Evolutionary conservation across 2,113 vertebrate genomes (phyloP), one percentile per base, ranked within the genome.

Genomic region (Fregetta grallaria): DNA sequence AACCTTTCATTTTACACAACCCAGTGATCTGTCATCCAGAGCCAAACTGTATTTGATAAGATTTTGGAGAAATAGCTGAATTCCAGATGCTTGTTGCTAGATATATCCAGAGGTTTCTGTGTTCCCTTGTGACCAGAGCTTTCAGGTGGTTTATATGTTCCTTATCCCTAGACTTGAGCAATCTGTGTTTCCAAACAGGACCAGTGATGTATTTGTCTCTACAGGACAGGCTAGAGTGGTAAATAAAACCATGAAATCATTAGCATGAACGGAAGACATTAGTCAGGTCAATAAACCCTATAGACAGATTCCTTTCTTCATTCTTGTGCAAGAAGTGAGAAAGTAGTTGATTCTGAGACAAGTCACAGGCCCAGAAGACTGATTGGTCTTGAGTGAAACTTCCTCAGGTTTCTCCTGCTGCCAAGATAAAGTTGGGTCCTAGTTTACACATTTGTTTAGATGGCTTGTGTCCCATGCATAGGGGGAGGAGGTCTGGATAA

Each of bases 261-360:
- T 63, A 91, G 56, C 68, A 56, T 6, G 21, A 73, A 38, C 2
- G 18, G 61, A 95, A 94, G 74, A 8, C 91, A 38, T 73, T 87
- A 78, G 88, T 95, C 78, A 85, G 78, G 62, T 91, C 56, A 65
- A 10, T 89, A 94, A 94, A 90, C 53, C 40, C 36, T 66, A 32
- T 61, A 49, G 86, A 88, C 53, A 76, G 80, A 92, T 95, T 95
- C 62, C 83, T 91, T 94, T 76, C 83, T 95, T 45, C 53, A 15
- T 95, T 82, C 80, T 89, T 85, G 42, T 66, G 70, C 53, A 47
- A 78, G 61, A 84, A 95, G 66, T 30, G 74, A 87, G 40, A 74
- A 86, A 40, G 19, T 40, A 84, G 88, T 47, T 87, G 86, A 34
- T 89, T 38, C 93, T 76, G 73, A 53, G 89, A 53, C 62, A 15